Evolutionary conservation across 2,797 vertebrate species (phyloP), one percentile per base, ranked within the genome.

Genomic region (Geotrypetes seraphini): DNA sequence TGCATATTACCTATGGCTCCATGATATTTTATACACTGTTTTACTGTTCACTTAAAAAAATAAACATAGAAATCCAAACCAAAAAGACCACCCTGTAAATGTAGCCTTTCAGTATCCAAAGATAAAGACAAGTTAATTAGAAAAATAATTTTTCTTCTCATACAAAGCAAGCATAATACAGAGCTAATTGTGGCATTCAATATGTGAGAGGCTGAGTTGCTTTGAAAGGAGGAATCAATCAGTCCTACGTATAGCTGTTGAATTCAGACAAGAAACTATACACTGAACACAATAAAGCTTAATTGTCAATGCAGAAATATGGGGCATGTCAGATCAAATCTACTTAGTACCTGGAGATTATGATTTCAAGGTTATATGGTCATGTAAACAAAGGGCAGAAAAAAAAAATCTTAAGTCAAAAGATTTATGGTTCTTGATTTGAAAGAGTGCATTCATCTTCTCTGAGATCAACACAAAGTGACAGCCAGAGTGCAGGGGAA

Each of bases 341-440:
- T n/a, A 7, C 9, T 6, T 16, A 25, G 16, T 16, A 16, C 16
- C 16, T 31, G 39, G 16, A 25, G 1, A 26, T 22, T 48, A 30
- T 23, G 24, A 47, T 31, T 27, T 44, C 48, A 53, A 56, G 57
- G 63, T 31, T 34, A 47, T 5, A 5, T 1, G 5, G 23, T 35
- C 39, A 32, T 16, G 39, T 33, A 64, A 53, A 24, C 8, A 39
- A 48, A 45, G 39, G 37, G 4, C 0, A 34, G 13, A 7, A 31
- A 41, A 17, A 28, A 60, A 45, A 29, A 14, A 15, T 9, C n/a
- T 19, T 25, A 22, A 10, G 16, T 11, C 26, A 36, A 46, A 50
- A 33, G 60, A 57, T 53, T 61, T 59, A 58, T 15, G 59, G 56
- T 54, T 62, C 50, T 50, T 21, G 45, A 40, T 60, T 66, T 63